Percentiles rank a stretch among this genome's conserved stretches.
Evolutionary conservation across 2,113 vertebrate genomes (phyloP).

Genomic region (Bolborhynchus lineola): DNA sequence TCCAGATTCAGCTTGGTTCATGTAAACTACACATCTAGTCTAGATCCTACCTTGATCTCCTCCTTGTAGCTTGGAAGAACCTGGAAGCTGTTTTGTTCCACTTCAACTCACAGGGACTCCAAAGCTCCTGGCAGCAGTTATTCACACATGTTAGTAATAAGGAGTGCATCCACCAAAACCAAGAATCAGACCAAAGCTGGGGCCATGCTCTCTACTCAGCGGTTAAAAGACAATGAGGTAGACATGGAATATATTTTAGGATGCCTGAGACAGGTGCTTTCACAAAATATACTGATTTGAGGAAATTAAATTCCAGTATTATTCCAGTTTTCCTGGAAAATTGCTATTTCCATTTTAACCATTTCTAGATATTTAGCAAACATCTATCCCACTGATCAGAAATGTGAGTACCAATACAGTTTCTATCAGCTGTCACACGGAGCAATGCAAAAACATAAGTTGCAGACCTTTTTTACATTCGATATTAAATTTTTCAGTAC

Average conservation of each 20-base stretch:
- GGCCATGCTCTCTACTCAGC: background rate
- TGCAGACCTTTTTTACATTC: background rate
- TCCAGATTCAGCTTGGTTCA: background rate
- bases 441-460: background rate
- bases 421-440: background rate
- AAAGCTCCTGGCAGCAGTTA: background rate
- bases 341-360: background rate
- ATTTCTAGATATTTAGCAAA: background rate
- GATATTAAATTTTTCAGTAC: background rate
- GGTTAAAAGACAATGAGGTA: background rate
- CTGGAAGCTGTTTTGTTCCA: background rate
- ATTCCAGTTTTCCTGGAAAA: background rate
- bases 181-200: background rate
- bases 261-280: background rate
- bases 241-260: background rate
- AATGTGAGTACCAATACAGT: background rate
- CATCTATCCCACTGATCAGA: background rate
- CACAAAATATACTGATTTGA: background rate
- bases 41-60: background rate
- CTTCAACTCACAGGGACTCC: background rate
- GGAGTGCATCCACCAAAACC: background rate
- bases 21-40: background rate
- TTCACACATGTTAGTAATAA: accelerated
- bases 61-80: background rate
- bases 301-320: background rate